These are phyloP conservation scores for Columbina picui DNA, from an alignment of 2,113 vertebrate species.

Conservation along the genomic window DNA sequence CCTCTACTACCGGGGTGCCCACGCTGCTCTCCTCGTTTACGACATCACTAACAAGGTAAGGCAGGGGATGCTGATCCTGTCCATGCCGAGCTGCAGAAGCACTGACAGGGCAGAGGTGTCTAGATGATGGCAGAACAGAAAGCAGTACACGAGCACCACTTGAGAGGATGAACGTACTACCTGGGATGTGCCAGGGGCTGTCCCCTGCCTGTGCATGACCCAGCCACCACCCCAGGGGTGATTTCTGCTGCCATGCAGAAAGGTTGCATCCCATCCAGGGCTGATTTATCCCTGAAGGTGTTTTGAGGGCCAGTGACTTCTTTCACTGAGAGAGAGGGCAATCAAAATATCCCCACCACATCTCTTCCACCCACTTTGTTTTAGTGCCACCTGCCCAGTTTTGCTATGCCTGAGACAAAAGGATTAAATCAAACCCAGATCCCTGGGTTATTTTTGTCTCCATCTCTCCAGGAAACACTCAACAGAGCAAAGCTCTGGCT, in stretches of 20 bases:
- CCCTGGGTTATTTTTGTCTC: not conserved
- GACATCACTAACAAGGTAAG: conserved; percentile 80
- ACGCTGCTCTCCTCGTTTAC: conserved; percentile 76
- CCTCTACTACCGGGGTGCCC: conserved; percentile 82
- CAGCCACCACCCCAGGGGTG: not conserved
- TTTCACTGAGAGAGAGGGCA: not conserved
- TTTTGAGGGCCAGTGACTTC: not conserved
- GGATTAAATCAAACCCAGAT: not conserved
- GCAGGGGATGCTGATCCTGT: not conserved
- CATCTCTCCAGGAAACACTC: conserved; percentile 69
- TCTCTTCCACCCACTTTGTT: not conserved
- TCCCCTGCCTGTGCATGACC: not conserved
- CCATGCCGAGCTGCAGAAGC: not conserved
- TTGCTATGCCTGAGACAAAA: not conserved
- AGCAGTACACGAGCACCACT: rapidly evolving
- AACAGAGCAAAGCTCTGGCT: conserved; percentile 80
- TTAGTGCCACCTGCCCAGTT: not conserved
- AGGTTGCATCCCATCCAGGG: not conserved
- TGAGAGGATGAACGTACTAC: not conserved
- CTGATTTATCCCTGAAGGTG: not conserved
- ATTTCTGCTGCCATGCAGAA: not conserved
- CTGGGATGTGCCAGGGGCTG: not conserved
- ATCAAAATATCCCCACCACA: not conserved
- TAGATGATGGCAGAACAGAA: not conserved
- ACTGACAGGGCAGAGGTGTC: not conserved